These are phyloP conservation scores for Cinara cedri DNA, from an alignment of 2,888 invertebrate species.

Conservation along the genomic window DNA sequence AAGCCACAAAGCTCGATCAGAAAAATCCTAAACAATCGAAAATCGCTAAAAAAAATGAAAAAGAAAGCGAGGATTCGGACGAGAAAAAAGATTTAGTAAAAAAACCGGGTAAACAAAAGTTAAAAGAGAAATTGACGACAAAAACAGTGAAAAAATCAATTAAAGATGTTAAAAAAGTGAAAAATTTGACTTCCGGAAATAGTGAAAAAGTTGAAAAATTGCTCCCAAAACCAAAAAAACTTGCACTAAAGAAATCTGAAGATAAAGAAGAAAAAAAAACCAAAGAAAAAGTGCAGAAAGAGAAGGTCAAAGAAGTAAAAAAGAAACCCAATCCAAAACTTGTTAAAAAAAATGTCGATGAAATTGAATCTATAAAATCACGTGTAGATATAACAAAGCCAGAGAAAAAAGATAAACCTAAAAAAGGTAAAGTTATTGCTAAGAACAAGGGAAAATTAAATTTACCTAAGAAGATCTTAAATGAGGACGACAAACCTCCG, in stretches of 20 bases:
- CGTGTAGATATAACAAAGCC: conserved; percentile 24
- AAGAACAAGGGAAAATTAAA: conserved; percentile 61
- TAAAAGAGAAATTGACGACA: conserved; percentile 33
- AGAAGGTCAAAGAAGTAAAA: conserved; percentile 59
- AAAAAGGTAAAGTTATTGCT: conserved; percentile 57
- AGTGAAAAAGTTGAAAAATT: conserved; percentile 58
- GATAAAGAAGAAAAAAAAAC: conserved; percentile 59
- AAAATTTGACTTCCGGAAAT: conserved; percentile 64
- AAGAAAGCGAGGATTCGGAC: conserved; percentile 49
- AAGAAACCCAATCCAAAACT: conserved; percentile 56
- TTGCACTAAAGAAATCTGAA: conserved; percentile 47
- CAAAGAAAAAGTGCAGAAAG: conserved; percentile 60
- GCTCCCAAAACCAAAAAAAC: conserved; percentile 58
- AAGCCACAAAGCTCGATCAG: conserved; percentile 21
- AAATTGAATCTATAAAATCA: conserved; percentile 47
- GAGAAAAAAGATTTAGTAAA: conserved; percentile 52
- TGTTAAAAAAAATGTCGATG: conserved; percentile 57
- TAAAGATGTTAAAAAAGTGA: conserved; percentile 63
- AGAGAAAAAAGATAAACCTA: conserved; percentile 58
- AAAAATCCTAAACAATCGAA: conserved; percentile 35
- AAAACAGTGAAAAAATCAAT: conserved; percentile 36
- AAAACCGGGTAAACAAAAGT: conserved; percentile 40
- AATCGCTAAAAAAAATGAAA: conserved; percentile 47
- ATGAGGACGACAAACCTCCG: conserved; percentile 61
- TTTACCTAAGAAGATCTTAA: conserved; percentile 62